Evolutionary conservation across 2,113 vertebrate genomes (phyloP).

Genomic region (Propithecus coquereli): DNA sequence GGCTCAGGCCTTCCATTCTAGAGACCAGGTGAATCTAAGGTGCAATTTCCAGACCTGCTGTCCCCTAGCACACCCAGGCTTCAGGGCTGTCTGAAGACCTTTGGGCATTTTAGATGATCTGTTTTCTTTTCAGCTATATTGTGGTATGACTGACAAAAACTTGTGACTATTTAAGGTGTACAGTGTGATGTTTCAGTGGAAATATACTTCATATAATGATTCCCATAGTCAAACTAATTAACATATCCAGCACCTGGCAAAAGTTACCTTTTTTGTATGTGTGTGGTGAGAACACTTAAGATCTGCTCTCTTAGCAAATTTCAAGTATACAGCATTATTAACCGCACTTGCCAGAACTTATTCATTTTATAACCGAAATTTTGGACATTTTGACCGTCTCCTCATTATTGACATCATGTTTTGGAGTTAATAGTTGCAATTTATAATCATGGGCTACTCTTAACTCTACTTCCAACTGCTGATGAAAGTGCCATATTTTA

Average conservation of each 20-base stretch:
- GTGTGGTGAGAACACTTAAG: neutral
- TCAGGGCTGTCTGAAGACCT: neutral
- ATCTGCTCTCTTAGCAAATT: neutral
- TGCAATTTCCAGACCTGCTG: neutral
- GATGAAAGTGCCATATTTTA: neutral
- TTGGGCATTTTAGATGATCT: neutral
- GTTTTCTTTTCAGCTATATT: neutral
- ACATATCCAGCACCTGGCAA: neutral
- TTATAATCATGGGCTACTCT: neutral
- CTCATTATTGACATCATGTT: neutral
- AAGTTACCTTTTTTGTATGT: neutral
- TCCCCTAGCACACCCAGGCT: neutral
- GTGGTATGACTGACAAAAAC: neutral
- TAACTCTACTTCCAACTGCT: neutral
- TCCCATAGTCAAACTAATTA: neutral
- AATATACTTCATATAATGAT: neutral
- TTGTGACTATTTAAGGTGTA: neutral
- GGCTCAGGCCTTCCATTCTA: neutral
- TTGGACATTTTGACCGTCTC: neutral
- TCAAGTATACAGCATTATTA: neutral
- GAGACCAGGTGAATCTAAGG: neutral
- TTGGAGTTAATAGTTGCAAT: neutral
- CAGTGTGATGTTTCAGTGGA: neutral
- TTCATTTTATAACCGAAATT: neutral
- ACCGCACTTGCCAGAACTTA: neutral